Percentiles rank a stretch among this genome's conserved stretches.
Conservation (phyloP, 1,140 invertebrate genomes). For the Camponotus floridanus region DNA sequence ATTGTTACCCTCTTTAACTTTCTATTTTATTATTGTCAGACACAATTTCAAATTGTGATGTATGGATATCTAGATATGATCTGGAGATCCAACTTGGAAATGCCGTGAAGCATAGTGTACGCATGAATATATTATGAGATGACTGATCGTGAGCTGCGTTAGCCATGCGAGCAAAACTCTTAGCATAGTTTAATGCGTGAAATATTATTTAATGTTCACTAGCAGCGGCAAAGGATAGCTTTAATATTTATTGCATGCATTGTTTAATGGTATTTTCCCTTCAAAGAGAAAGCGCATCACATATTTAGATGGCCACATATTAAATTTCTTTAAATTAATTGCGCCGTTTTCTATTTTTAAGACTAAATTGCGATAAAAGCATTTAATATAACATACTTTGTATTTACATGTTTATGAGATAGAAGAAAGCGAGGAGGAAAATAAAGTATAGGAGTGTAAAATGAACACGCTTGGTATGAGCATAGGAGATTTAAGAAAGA, state of each 20-base stretch:
- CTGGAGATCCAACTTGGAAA: not conserved
- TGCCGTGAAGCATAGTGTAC: slow-evolving; percentile 18
- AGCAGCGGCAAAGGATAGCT: not conserved
- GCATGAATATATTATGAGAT: slow-evolving; percentile 35
- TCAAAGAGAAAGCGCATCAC: not conserved
- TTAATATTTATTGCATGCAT: not conserved
- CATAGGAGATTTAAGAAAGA: not conserved
- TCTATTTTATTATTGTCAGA: not conserved
- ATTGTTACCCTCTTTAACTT: not conserved
- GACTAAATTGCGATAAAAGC: no score
- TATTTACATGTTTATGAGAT: not conserved
- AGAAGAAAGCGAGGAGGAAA: not conserved
- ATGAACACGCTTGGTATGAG: not conserved
- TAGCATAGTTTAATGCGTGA: slow-evolving; percentile 10
- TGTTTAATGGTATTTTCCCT: not conserved
- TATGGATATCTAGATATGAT: slow-evolving; percentile 13
- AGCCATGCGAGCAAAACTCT: slow-evolving; percentile 40
- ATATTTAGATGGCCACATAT: not conserved
- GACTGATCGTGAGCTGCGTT: slow-evolving; percentile 41
- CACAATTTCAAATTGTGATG: not conserved
- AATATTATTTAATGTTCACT: slow-evolving; percentile 31
- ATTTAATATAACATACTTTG: slow-evolving; percentile 9
- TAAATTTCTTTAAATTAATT: not conserved
- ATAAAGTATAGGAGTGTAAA: not conserved
- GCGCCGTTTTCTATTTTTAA: not conserved